phyloP scores from a whole-genome alignment of 2,888 invertebrate species.

The Epinotia bilunana region DNA sequence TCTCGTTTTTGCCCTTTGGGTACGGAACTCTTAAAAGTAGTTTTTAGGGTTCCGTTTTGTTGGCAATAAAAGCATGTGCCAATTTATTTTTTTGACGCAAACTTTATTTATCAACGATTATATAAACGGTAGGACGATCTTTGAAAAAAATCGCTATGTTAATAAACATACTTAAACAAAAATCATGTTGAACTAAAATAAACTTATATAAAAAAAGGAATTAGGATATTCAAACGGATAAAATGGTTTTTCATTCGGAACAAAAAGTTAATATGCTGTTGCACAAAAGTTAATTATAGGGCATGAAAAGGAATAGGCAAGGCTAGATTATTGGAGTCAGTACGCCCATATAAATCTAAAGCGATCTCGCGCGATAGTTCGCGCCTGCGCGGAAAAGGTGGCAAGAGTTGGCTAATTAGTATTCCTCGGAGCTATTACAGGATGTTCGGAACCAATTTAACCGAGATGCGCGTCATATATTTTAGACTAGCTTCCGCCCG shows the following conservation, averaged over 20 bases:
- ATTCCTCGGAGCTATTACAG: slow-evolving; percentile 62
- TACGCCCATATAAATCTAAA: slow-evolving; percentile 32
- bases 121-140: too few species aligned
- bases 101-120: too few species aligned
- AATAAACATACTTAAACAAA: too few species aligned
- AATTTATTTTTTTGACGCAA: too few species aligned
- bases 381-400: slow-evolving; percentile 68
- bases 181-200: too few species aligned
- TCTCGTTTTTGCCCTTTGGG: too few species aligned
- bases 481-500: too few species aligned
- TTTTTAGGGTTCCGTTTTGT: too few species aligned
- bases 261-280: neutral
- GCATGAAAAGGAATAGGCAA: neutral
- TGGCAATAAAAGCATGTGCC: too few species aligned
- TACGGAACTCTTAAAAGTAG: too few species aligned
- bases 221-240: neutral
- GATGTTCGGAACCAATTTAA: slow-evolving; percentile 47
- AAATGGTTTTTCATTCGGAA: neutral
- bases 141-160: too few species aligned
- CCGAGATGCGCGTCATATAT: too few species aligned
- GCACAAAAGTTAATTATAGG: slow-evolving; percentile 6
- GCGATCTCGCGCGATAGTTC: slow-evolving; percentile 61
- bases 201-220: neutral
- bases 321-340: slow-evolving; percentile 8
- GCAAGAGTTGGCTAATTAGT: slow-evolving; percentile 77